Evolutionary conservation across 2,797 vertebrate genomes (phyloP), one percentile per base, ranked within the genome.

Genomic region (Periophthalmus magnuspinnatus): DNA sequence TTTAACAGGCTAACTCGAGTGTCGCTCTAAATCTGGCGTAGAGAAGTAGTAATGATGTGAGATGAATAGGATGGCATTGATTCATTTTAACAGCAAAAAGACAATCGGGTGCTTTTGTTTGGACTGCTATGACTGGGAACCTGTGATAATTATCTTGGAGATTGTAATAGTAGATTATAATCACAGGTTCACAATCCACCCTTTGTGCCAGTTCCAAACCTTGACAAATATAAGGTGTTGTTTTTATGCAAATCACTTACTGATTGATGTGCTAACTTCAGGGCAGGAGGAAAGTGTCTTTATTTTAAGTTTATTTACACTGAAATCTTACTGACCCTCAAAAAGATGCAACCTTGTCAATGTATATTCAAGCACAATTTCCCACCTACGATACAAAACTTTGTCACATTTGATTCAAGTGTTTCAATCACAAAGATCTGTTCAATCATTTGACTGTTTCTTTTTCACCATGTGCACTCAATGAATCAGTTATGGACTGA

Each of bases 1-100:
- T 87, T 83, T 79, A 82, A 58, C 72, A 77, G 55, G 60, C 60
- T 66, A 36, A 72, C 63, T 38, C 28, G 34, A 58, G 65, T 68
- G 65, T 71, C 71, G 62, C 72, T 41, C 4, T 2, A 14, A 69
- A 54, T 5, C 0, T 34, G 63, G 45, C n/a, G 6, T 32, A 21
- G 28, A 61, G 68, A 36, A 9, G 32, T n/a, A 34, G 33, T 60
- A 10, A 36, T 6, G 2, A 61, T 38, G 34, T 38, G 5, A 45
- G 62, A 22, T 24, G 4, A 55, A 55, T 11, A 10, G 21, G 21
- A 24, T 22, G 8, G 5, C 2, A 10, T n/a, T 52, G 41, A 45
- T 45, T 45, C 38, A 41, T 41, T 13, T 41, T 41, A 45, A 5
- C 41, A 45, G 14, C 41, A 14, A 1, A 45, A 19, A 52, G 48